Evolutionary conservation across 2,113 vertebrate species (phyloP).

Genomic region (Sinocyclocheilus anophthalmus): DNA sequence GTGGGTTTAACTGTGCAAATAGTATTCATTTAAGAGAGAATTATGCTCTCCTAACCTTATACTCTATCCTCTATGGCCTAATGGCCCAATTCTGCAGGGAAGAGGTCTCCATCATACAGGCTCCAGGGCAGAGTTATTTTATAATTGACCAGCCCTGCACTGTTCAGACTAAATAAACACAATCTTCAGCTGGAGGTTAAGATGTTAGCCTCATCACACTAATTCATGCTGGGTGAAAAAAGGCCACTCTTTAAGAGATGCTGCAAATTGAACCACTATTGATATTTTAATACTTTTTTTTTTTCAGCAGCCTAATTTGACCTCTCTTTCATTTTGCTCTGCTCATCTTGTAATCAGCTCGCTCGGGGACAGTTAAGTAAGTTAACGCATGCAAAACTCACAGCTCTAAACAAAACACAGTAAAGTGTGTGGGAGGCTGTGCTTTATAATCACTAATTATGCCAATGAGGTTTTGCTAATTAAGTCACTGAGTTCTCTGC

Average conservation of each 20-base stretch:
- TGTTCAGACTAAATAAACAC: constrained; percentile 25
- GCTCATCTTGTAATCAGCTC: constrained; percentile 35
- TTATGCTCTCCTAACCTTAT: constrained; percentile 33
- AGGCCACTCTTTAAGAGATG: constrained; percentile 2
- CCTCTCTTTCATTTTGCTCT: constrained; percentile 5
- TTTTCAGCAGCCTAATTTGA: not conserved
- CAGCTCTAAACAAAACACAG: constrained; percentile 30
- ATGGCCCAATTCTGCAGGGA: constrained; percentile 29
- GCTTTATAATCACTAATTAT: constrained; percentile 52
- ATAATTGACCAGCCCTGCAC: constrained; percentile 30
- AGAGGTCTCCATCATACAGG: constrained; percentile 8
- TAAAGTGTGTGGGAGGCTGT: constrained; percentile 28
- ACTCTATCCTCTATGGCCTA: constrained; percentile 24
- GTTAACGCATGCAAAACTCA: constrained; percentile 46
- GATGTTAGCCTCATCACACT: constrained; percentile 25
- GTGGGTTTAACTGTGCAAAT: constrained; percentile 37
- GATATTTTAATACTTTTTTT: constrained; percentile 5
- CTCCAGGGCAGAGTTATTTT: constrained; percentile 15
- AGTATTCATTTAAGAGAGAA: constrained; percentile 40
- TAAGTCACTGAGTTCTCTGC: constrained; percentile 31
- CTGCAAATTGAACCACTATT: constrained; percentile 15
- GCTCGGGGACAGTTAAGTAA: constrained; percentile 40
- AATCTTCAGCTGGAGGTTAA: constrained; percentile 25
- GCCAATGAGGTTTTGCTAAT: constrained; percentile 40
- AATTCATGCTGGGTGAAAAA: not conserved